Evolutionary conservation across 2,113 vertebrate species (phyloP), one percentile per base, ranked within the genome.

Genomic region (Catharus bicknelli): DNA sequence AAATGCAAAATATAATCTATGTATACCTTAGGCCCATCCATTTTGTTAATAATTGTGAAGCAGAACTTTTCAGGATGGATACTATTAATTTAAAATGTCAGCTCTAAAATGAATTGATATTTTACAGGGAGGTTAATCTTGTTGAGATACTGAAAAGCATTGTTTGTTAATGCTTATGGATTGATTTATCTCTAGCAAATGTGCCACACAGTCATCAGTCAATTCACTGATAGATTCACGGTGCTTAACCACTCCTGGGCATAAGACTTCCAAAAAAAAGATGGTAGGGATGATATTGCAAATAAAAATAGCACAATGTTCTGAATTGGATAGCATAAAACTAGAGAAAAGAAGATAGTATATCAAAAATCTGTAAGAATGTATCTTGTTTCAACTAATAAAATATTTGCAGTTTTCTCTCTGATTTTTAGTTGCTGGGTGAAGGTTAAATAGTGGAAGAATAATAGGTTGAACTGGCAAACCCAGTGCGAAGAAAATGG

Each of bases 281-380:
- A 3, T 12, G 12, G 2, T 10, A 2, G 12, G 30, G 7, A 4
- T 3, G 11, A 9, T 14, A 1, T 16, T 55, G 22, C 58, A 76
- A 67, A 42, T 84, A 70, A 87, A 74, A 87, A 47, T 61, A 51
- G 19, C 20, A 22, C 3, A 8, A 51, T 26, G 0, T 90, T 93
- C 53, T 86, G 10, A 29, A 89, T 82, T 83, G 40, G 22, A 4
- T 45, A 51, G 9, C 43, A 21, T 69, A 42, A 30, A 30, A 23
- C 40, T 67, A 74, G 57, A 78, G 42, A 40, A 40, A 72, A 72
- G 53, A 68, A 77, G 40, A 16, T 27, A 47, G 10, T 13, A 16
- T 36, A 18, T 20, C 2, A 36, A 29, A 55, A 76, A 79, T 12
- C 20, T 90, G 1, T 83, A 62, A 80, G 50, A 76, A 26, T 11